phyloP scores from a whole-genome alignment of 2,797 vertebrate species.

The Fistularia commersonii region DNA sequence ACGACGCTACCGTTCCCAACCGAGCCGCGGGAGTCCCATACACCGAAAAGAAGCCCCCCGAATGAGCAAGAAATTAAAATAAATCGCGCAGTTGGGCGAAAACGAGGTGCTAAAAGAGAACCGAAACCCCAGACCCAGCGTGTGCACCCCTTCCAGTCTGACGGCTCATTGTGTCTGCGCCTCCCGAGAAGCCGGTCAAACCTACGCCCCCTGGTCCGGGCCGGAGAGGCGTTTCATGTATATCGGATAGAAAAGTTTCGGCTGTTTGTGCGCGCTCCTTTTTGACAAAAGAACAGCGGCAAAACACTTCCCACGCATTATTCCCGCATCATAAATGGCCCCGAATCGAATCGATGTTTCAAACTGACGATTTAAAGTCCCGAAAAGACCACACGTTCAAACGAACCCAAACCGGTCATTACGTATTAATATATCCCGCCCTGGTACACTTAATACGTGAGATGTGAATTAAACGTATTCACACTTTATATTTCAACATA shows the following conservation, averaged over 20 bases:
- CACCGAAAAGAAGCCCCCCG: constrained; percentile 13
- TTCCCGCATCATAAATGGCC: too few relatives aligned
- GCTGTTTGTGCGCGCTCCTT: fast-evolving
- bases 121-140: constrained; percentile 43
- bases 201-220: constrained; percentile 75
- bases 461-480: too few relatives aligned
- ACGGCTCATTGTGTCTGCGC: constrained; percentile 81
- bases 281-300: not conserved
- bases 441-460: too few relatives aligned
- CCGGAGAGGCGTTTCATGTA: constrained; percentile 38
- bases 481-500: too few relatives aligned
- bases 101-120: constrained; percentile 48
- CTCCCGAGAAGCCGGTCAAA: constrained; percentile 74
- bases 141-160: constrained; percentile 60
- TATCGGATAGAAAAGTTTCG: fast-evolving
- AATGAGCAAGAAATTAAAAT: constrained; percentile 4
- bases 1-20: constrained; percentile 50
- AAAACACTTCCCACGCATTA: too few relatives aligned
- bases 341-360: too few relatives aligned
- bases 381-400: too few relatives aligned
- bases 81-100: constrained; percentile 20
- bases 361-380: too few relatives aligned
- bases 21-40: constrained; percentile 45
- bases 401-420: too few relatives aligned
- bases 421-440: too few relatives aligned